phyloP scores from a whole-genome alignment of 2,797 vertebrate genomes.

The Carduelis carduelis region DNA sequence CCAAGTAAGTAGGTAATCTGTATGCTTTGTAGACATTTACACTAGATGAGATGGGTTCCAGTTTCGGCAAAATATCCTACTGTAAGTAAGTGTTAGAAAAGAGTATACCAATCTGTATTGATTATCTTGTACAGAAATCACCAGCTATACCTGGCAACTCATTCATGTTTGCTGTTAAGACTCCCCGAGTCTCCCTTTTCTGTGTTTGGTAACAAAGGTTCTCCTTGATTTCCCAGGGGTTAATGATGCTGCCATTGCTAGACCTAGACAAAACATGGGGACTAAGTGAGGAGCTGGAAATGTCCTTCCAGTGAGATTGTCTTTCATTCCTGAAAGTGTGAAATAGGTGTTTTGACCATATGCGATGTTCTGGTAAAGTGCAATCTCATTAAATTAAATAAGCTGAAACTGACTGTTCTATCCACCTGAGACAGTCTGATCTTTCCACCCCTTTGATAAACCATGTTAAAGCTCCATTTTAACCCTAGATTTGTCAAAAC shows the following conservation, averaged over 20 bases:
- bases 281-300: not conserved
- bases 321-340: not conserved
- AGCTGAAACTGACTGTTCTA: not conserved
- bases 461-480: not conserved
- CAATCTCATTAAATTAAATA: not conserved
- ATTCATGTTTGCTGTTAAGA: not conserved
- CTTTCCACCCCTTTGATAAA: not conserved
- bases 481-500: not conserved
- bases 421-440: not conserved
- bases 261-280: not conserved
- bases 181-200: not conserved
- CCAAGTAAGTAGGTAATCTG: not conserved
- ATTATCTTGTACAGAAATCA: not conserved
- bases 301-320: not conserved
- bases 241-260: not conserved
- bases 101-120: not conserved
- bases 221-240: not conserved
- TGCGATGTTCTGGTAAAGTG: not conserved
- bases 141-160: accelerated
- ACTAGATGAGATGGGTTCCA: not conserved
- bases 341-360: not conserved
- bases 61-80: not conserved
- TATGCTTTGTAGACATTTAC: not conserved
- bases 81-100: not conserved
- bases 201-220: not conserved